phyloP scores from a whole-genome alignment of 2,797 vertebrate genomes.

The Falco concolor region DNA sequence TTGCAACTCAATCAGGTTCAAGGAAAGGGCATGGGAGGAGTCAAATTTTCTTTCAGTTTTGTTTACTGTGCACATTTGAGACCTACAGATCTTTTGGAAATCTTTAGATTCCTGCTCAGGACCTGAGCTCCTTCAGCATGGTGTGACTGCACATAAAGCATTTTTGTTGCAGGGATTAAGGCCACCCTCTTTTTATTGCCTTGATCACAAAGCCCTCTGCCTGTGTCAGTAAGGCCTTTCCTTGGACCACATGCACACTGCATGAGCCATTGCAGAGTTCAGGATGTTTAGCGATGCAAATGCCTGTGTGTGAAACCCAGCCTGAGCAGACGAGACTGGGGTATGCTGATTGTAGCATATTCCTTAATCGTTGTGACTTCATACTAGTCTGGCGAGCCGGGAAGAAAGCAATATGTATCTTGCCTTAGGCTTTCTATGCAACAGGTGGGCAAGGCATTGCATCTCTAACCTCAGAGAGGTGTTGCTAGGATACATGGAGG shows the following conservation, averaged over 20 bases:
- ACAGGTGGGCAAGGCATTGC: background rate
- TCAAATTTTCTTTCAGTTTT: background rate
- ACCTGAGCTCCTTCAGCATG: background rate
- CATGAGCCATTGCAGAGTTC: background rate
- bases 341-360: background rate
- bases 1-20: background rate
- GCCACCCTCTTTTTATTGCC: background rate
- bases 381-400: background rate
- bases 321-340: rapidly evolving
- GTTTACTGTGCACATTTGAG: background rate
- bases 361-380: background rate
- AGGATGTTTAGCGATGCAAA: rapidly evolving
- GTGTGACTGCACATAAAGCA: background rate
- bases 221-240: background rate
- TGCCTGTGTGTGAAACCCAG: rapidly evolving
- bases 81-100: background rate
- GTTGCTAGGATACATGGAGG: slow-evolving; percentile 50
- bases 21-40: background rate
- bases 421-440: background rate
- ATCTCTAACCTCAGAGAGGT: background rate
- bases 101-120: rapidly evolving
- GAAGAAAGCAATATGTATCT: background rate
- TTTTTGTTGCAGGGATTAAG: background rate
- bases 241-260: rapidly evolving
- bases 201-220: background rate